A percentile compares a stretch with the other conserved stretches of the same genome.
Conservation (phyloP, 2,113 vertebrate genomes). For the Patagioenas fasciata region DNA sequence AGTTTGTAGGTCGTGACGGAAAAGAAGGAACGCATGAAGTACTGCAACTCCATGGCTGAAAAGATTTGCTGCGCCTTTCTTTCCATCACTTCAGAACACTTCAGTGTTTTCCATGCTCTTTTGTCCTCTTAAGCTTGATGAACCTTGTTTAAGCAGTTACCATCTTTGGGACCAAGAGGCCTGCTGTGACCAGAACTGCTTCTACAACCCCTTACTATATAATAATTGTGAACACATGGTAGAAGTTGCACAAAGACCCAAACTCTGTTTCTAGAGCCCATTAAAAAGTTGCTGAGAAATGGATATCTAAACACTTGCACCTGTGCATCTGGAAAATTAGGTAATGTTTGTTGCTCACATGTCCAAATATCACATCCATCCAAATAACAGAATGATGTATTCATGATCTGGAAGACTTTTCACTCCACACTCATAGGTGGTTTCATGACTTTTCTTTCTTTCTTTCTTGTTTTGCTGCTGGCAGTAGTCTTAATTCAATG, state of each 20-base stretch:
- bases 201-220: background rate
- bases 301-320: background rate
- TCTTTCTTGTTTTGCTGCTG: background rate
- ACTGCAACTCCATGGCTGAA: background rate
- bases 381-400: background rate
- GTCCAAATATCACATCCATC: background rate
- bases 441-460: background rate
- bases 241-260: background rate
- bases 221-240: background rate
- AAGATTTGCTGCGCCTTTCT: background rate
- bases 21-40: background rate
- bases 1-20: background rate
- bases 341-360: background rate
- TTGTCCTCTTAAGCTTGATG: background rate
- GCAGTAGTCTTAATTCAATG: background rate
- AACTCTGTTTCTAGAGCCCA: background rate
- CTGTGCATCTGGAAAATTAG: background rate
- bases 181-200: background rate
- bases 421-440: fast-evolving
- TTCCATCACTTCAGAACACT: background rate
- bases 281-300: background rate
- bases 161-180: background rate
- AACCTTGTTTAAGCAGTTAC: background rate
- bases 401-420: background rate
- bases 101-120: background rate